phyloP scores from a whole-genome alignment of 1,140 invertebrate species.

The Drosophila paulistorum region DNA sequence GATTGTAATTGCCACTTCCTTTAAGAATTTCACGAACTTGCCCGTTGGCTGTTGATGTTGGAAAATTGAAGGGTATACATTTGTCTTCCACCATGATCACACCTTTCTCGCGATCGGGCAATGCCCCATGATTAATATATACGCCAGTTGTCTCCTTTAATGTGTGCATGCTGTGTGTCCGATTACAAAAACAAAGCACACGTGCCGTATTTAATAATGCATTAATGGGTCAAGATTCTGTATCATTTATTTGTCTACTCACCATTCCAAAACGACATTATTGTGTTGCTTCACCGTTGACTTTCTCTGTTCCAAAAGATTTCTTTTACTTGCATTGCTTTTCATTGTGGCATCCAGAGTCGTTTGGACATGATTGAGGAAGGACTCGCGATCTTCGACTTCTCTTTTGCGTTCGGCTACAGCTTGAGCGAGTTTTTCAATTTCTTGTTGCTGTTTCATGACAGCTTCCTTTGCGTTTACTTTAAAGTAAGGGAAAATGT shows the following conservation, averaged over 20 bases:
- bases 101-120: constrained; percentile 56
- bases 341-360: constrained; percentile 28
- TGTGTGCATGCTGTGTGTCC: constrained; percentile 42
- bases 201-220: constrained; percentile 4
- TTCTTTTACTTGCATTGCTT: constrained; percentile 3
- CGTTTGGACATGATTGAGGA: constrained; percentile 16
- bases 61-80: constrained; percentile 48
- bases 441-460: constrained; percentile 28
- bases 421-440: background rate
- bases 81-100: constrained; percentile 29
- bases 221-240: background rate
- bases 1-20: background rate
- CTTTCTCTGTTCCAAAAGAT: constrained; percentile 13
- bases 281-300: constrained; percentile 7
- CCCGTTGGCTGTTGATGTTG: background rate
- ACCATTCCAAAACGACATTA: constrained; percentile 42
- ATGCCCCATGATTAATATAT: constrained; percentile 43
- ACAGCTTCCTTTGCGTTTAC: constrained; percentile 11
- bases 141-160: constrained; percentile 54
- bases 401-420: constrained; percentile 15
- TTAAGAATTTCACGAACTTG: constrained; percentile 2
- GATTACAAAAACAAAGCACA: constrained; percentile 20
- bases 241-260: constrained; percentile 12
- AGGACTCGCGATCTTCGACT: constrained; percentile 17
- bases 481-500: background rate